phyloP scores from a whole-genome alignment of 2,888 invertebrate species.

The Bombyx huttoni region DNA sequence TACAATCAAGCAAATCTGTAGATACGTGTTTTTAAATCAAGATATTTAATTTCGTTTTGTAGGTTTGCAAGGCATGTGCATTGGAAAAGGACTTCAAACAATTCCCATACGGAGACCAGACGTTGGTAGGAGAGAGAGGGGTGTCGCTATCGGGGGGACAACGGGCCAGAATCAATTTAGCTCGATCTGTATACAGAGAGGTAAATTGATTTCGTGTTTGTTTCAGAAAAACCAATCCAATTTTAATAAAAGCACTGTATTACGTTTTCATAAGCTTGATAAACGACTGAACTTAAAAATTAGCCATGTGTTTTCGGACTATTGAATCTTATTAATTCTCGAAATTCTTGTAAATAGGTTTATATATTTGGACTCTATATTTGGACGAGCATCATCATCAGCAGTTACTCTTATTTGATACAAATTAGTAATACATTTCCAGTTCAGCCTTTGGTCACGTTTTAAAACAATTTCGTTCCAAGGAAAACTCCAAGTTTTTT shows the following conservation, averaged over 20 bases:
- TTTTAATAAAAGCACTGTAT: too few species aligned
- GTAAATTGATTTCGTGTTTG: slow-evolving; percentile 29
- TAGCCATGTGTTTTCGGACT: too few species aligned
- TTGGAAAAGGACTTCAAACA: slow-evolving; percentile 69
- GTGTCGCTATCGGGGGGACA: slow-evolving; percentile 81
- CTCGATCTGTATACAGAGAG: slow-evolving; percentile 64
- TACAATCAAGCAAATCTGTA: neutral
- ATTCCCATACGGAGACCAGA: slow-evolving; percentile 78
- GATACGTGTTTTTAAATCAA: neutral
- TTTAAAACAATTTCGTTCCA: neutral
- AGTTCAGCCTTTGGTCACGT: neutral
- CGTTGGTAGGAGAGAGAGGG: slow-evolving; percentile 80
- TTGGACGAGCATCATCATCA: too few species aligned
- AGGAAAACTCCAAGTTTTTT: slow-evolving; percentile 5
- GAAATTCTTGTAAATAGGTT: too few species aligned
- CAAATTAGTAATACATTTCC: too few species aligned
- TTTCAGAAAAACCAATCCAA: slow-evolving; percentile 1
- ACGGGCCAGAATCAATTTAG: slow-evolving; percentile 79
- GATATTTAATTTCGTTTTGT: slow-evolving; percentile 4
- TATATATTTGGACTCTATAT: too few species aligned
- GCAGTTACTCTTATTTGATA: too few species aligned
- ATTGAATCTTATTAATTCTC: too few species aligned
- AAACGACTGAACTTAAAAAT: too few species aligned
- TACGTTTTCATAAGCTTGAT: too few species aligned
- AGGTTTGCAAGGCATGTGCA: slow-evolving; percentile 66